A percentile compares a stretch with the other conserved stretches of the same genome.
Conservation (phyloP, 2,797 vertebrate genomes). For the Rallus crepitans region DNA sequence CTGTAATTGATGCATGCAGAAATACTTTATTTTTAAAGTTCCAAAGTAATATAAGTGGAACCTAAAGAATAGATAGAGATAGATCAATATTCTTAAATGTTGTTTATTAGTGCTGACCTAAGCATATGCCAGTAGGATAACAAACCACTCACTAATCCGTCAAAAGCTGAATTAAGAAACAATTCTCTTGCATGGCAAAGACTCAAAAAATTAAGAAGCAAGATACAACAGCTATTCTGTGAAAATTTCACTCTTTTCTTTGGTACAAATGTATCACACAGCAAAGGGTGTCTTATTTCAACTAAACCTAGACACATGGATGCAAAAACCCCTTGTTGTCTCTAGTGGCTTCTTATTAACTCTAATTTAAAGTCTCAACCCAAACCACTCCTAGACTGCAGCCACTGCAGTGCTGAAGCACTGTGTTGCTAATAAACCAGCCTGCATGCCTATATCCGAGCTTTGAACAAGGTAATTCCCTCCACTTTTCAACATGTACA, state of each 20-base stretch:
- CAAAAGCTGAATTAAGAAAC: neutral
- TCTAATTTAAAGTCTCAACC: neutral
- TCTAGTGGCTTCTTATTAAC: neutral
- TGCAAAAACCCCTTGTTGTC: neutral
- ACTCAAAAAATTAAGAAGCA: neutral
- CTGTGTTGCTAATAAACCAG: neutral
- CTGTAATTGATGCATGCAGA: neutral
- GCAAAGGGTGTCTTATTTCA: neutral
- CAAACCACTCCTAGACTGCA: neutral
- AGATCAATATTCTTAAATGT: slow-evolving; percentile 25
- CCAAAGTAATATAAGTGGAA: neutral
- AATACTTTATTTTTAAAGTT: neutral
- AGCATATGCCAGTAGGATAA: neutral
- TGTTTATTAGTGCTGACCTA: slow-evolving; percentile 4
- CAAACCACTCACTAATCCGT: neutral
- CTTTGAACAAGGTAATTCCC: neutral
- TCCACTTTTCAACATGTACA: neutral
- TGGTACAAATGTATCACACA: neutral
- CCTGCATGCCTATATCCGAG: neutral
- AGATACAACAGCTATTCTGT: neutral
- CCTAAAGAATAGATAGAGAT: slow-evolving; percentile 6
- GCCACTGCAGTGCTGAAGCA: neutral
- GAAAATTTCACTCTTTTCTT: neutral
- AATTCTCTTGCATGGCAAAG: neutral
- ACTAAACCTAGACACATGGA: neutral